Base-by-base conservation (phyloP, 2,797 vertebrate species). In the Staurois parvus region DNA sequence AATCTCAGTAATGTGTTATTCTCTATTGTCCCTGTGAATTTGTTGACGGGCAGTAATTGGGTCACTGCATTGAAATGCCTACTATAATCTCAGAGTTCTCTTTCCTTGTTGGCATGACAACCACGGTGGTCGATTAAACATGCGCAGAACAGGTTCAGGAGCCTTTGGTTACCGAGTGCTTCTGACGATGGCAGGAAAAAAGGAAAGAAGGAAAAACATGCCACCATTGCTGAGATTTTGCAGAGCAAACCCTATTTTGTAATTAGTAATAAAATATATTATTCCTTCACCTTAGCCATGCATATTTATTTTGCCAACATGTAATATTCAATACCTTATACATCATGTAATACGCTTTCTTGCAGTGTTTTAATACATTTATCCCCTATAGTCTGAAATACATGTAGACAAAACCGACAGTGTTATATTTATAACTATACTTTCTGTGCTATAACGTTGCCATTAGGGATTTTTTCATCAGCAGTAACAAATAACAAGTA, bases 1-100 rank as follows among this genome's bases (percentile, higher is more conserved):
- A 94, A 93, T 95, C 93, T 93, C 92, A 85, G 88, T 93, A 94
- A 95, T 92, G 92, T 92, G 93, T 93, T 93, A 94, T 91, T 96
- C 92, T 91, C 95, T 92, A 94, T 97, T 97, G 95, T 96, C 94
- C 94, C 91, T 90, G 91, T 94, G 95, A 96, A 96, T 97, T 95
- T 97, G 97, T 97, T 97, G 96, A 97, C 96, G 94, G 95, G 95
- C 93, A 93, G 95, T 96, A 99, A 98, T 95, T 99, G 96, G 98
- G 97, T 98, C 98, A 99, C 90, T 88, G 95, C 95, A 95, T 96
- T 95, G 94, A 97, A 96, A 96, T 92, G 93, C 94, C 91, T 87
- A 66, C 80, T 91, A 94, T 93, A 95, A 94, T 96, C 95, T 92
- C 94, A 84, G 92, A 94, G 94, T 95, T 95, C 92, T 94, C 89